Evolutionary conservation across 1,140 invertebrate species (phyloP), one percentile per base, ranked within the genome.

Genomic region (Heliothis subflexa): DNA sequence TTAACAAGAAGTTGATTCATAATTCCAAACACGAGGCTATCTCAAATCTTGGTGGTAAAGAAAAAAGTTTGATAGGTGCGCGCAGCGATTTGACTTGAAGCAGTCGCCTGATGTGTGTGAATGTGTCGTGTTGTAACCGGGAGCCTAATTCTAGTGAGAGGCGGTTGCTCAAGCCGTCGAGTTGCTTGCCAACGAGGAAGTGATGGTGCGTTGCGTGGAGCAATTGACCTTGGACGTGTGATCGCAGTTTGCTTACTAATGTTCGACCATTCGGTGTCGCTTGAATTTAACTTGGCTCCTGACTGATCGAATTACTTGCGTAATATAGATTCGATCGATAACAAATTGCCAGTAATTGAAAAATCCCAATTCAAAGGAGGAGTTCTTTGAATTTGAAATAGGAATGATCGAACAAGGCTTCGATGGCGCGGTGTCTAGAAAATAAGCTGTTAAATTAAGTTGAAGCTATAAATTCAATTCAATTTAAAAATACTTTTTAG

Each of bases 81-180:
- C n/a, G 40, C 13, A 79, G 77, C 79, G 73, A 77, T 75, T 77
- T 71, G 55, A 81, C 50, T 55, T 75, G 54, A 71, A 76, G 61
- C 71, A 54, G 54, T 66, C 55, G 64, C 47, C 81, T 77, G 81
- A 85, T 86, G 83, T 75, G 73, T 75, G 57, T 75, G 59, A 75
- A 75, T 75, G 73, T 74, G 71, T 59, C 81, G 84, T 89, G 89
- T 86, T 82, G 88, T 82, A 90, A 90, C 68, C 79, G 72, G 80
- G 86, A 79, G 83, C 85, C 89, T 88, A 87, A 90, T 92, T 93
- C 86, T 85, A 84, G 91, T 91, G 91, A 92, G 91, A 90, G 91
- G 91, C 81, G 80, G 86, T 91, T 92, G 84, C 89, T 81, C 85
- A 92, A 93, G 89, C 79, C 33, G 55, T 11, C 64, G 66, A 79